Evolutionary conservation across 1,140 invertebrate species (phyloP).

Genomic region (Scylla paramamosain): DNA sequence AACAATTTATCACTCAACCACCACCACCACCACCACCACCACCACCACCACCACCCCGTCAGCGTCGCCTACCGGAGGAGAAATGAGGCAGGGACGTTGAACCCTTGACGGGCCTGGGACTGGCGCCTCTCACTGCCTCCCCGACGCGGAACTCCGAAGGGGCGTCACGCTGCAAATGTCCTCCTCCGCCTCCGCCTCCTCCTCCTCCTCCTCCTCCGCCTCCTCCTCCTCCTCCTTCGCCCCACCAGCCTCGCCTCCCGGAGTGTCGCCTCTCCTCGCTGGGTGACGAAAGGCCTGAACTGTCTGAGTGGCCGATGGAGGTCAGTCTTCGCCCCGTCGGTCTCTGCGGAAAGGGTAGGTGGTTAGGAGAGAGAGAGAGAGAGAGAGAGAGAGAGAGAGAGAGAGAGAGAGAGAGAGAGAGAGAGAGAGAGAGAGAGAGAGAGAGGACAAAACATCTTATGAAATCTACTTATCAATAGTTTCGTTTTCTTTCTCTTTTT

Average conservation of each 20-base stretch:
- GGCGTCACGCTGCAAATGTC: not conserved
- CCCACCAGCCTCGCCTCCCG: conserved; percentile 8
- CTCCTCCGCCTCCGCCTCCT: not conserved
- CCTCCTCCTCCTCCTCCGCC: too few relatives aligned
- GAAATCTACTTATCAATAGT: too few relatives aligned
- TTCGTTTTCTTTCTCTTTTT: too few relatives aligned
- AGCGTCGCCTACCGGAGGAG: conserved; percentile 61
- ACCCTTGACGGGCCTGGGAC: conserved; percentile 56
- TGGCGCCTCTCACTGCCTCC: conserved; percentile 62
- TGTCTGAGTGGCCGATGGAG: conserved; percentile 67
- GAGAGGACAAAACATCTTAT: too few relatives aligned
- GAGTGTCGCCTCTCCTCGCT: conserved; percentile 57
- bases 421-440: not conserved
- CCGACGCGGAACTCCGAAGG: conserved; percentile 71
- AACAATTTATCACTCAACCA: too few relatives aligned
- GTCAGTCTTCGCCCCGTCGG: conserved; percentile 50
- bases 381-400: conserved; percentile 34
- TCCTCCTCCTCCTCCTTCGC: not conserved
- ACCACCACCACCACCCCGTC: not conserved
- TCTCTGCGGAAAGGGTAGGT: conserved; percentile 16
- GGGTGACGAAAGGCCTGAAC: conserved; percentile 59
- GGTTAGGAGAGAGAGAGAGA: not conserved
- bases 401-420: conserved; percentile 34
- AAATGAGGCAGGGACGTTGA: conserved; percentile 72
- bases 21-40: not conserved